phyloP scores from a whole-genome alignment of 1,140 invertebrate genomes.

The Gonioctena quinquepunctata region DNA sequence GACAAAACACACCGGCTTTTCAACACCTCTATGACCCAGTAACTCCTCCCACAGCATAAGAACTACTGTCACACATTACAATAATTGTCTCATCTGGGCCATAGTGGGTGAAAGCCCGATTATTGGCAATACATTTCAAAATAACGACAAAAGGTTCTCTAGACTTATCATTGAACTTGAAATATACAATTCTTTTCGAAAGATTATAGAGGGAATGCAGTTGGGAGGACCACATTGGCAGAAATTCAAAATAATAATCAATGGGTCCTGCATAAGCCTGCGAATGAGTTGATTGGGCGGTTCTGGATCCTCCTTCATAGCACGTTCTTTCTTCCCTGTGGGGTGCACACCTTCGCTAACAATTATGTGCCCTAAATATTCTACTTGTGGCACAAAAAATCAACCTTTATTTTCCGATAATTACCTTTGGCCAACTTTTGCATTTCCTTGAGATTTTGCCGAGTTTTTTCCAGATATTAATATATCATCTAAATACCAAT shows the following conservation, averaged over 20 bases:
- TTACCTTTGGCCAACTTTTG: slow-evolving; percentile 16
- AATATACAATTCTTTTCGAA: too few species aligned
- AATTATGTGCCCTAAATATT: slow-evolving; percentile 25
- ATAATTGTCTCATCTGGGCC: slow-evolving; percentile 38
- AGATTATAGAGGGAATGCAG: too few species aligned
- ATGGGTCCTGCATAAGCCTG: not conserved
- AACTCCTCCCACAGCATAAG: slow-evolving; percentile 51
- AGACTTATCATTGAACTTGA: slow-evolving; percentile 40
- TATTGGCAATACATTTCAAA: slow-evolving; percentile 33
- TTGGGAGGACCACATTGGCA: not conserved
- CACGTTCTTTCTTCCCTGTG: too few species aligned
- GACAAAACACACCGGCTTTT: slow-evolving; percentile 53
- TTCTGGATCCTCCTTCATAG: too few species aligned
- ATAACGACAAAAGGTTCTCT: slow-evolving; percentile 39
- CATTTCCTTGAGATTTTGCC: slow-evolving; percentile 19
- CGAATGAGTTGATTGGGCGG: not conserved
- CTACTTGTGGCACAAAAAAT: slow-evolving; percentile 29
- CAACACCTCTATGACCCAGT: slow-evolving; percentile 42
- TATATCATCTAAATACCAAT: not conserved
- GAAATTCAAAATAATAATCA: not conserved
- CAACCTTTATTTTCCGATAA: slow-evolving; percentile 38
- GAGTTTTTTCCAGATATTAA: too few species aligned
- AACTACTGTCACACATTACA: slow-evolving; percentile 46
- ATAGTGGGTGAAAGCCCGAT: slow-evolving; percentile 37
- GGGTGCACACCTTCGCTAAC: not conserved